Conservation (phyloP, 2,113 vertebrate genomes). For the Callaeas wilsoni region DNA sequence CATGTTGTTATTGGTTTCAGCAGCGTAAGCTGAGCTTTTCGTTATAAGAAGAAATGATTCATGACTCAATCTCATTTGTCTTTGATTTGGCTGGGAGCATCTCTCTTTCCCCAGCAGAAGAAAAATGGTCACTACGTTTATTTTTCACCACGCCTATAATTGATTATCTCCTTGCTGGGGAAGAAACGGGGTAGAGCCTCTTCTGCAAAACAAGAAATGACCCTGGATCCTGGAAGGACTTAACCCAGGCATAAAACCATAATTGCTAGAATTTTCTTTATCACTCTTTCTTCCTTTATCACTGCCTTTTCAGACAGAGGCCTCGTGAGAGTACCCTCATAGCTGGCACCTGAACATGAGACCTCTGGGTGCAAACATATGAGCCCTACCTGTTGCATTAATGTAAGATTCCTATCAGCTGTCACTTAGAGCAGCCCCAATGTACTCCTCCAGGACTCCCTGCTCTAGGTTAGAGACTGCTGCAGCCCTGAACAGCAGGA, state of each 20-base stretch:
- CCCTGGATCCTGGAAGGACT: not conserved
- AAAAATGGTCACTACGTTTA: not conserved
- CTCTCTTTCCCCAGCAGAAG: not conserved
- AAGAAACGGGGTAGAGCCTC: not conserved
- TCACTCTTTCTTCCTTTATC: not conserved
- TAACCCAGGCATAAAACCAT: not conserved
- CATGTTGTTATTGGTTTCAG: not conserved
- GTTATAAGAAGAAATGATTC: not conserved
- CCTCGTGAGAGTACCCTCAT: not conserved
- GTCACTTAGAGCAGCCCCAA: not conserved
- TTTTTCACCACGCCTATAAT: not conserved
- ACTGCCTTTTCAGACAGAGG: not conserved
- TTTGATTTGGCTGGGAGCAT: not conserved
- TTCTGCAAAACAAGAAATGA: not conserved
- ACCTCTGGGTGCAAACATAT: not conserved
- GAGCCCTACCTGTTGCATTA: not conserved
- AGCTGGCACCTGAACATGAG: not conserved
- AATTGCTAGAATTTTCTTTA: not conserved
- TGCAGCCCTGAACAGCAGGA: not conserved
- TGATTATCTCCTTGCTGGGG: not conserved
- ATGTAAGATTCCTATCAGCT: not conserved
- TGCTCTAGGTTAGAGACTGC: not conserved
- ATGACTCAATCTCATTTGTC: not conserved
- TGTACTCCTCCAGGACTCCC: not conserved
- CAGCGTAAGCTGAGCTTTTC: not conserved